phyloP scores from a whole-genome alignment of 2,113 vertebrate species.

The Vicugna pacos region DNA sequence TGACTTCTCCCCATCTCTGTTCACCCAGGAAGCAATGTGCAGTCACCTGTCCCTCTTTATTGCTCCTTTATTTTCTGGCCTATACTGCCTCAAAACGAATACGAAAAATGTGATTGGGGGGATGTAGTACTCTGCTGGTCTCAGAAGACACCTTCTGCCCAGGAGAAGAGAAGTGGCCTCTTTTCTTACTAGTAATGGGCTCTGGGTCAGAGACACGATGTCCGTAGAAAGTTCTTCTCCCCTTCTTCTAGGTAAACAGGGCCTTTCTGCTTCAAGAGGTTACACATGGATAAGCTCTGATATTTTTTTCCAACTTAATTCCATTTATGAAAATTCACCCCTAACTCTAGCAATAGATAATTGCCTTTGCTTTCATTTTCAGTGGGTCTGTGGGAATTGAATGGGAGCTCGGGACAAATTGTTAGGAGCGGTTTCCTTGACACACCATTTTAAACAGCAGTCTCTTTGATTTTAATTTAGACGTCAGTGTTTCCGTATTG shows the following conservation, averaged over 20 bases:
- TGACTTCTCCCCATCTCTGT: neutral
- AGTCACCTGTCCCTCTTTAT: neutral
- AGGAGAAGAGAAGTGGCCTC: neutral
- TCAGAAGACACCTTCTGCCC: neutral
- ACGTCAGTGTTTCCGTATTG: constrained; percentile 40
- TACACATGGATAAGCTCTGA: neutral
- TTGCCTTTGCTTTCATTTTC: neutral
- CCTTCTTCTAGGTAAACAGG: neutral
- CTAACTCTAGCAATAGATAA: neutral
- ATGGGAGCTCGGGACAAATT: neutral
- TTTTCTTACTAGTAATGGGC: neutral
- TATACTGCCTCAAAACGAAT: neutral
- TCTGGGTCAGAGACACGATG: neutral
- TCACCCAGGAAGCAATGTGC: neutral
- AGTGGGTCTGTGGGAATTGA: neutral
- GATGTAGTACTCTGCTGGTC: neutral
- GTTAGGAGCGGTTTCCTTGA: neutral
- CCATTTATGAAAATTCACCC: constrained; percentile 7
- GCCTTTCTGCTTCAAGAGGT: neutral
- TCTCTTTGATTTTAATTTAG: constrained; percentile 61
- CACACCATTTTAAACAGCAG: constrained; percentile 26
- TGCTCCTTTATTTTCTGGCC: constrained; percentile 21
- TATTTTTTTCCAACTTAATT: neutral
- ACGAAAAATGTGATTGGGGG: neutral
- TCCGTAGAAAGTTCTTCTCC: neutral